Base-by-base conservation (phyloP, 2,113 vertebrate species). In the Tauraco erythrolophus region DNA sequence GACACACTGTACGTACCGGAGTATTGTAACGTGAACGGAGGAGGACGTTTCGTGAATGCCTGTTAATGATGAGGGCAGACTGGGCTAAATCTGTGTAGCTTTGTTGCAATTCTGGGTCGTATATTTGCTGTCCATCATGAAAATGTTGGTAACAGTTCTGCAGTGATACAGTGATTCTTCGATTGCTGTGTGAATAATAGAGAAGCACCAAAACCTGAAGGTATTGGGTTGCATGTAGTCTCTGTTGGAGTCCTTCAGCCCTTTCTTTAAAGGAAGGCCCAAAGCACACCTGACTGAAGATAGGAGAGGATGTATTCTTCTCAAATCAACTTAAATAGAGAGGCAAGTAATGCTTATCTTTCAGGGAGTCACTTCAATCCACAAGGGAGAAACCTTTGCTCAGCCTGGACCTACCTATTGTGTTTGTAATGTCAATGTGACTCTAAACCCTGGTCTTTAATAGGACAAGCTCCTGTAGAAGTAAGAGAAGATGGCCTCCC, bases 141-240 rank as follows among this genome's bases (percentile, higher is more conserved):
- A 31, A 62, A 66, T 28, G 8, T 3, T 4, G 30, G 25, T 27
- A 41, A 31, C 10, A 3, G 8, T 37, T 84, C 57, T 56, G 35
- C 24, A 8, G 0, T 17, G 51, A 11, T 25, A 2, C 23, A 0
- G n/a, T 6, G n/a, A 1, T 25, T 51, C 43, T 71, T n/a, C 28
- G 19, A 0, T 5, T 31, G 19, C 28, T 58, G 9, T 19, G 0
- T 51, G 28, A 77, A 24, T 65, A 48, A 65, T 8, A 71, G 50
- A 41, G 71, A n/a, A 58, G 24, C 18, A 43, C 39, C 62, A n/a
- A 30, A 33, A 48, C 17, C 14, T 5, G 37, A 10, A 6, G 54
- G 4, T 18, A 18, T 15, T 62, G 11, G 43, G 24, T 14, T 54
- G 31, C 14, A 2, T 7, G 14, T 18, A 7, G 45, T 31, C 72